phyloP scores from a whole-genome alignment of 2,113 vertebrate species.

The Gymnobelideus leadbeateri region DNA sequence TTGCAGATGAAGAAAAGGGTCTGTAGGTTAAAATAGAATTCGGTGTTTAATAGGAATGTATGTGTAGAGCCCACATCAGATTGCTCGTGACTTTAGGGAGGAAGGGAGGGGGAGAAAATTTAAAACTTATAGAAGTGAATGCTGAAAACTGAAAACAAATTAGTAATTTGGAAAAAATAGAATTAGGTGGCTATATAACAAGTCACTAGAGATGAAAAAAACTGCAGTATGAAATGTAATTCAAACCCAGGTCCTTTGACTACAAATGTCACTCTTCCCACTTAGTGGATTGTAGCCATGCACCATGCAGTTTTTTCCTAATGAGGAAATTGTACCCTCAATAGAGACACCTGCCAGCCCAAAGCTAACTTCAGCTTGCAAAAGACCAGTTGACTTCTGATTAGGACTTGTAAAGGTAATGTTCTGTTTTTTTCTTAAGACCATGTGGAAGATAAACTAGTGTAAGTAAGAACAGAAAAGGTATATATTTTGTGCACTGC shows the following conservation, averaged over 20 bases:
- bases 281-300: background rate
- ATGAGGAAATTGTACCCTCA: slow-evolving; percentile 11
- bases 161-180: background rate
- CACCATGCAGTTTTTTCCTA: background rate
- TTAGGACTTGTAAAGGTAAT: background rate
- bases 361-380: background rate
- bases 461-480: background rate
- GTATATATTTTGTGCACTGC: slow-evolving; percentile 30
- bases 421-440: background rate
- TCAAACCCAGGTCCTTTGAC: background rate
- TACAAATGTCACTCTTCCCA: background rate
- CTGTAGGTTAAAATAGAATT: background rate
- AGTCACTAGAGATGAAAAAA: background rate
- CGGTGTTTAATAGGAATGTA: too few relatives aligned
- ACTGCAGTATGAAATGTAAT: background rate
- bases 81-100: too few relatives aligned
- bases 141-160: too few relatives aligned
- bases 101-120: too few relatives aligned
- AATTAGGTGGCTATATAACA: background rate
- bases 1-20: background rate
- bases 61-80: too few relatives aligned
- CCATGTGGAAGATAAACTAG: background rate
- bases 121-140: too few relatives aligned
- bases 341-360: background rate
- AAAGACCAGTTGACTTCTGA: accelerated